Base-by-base conservation (phyloP, 2,888 invertebrate species). In the Venusia cambrica region DNA sequence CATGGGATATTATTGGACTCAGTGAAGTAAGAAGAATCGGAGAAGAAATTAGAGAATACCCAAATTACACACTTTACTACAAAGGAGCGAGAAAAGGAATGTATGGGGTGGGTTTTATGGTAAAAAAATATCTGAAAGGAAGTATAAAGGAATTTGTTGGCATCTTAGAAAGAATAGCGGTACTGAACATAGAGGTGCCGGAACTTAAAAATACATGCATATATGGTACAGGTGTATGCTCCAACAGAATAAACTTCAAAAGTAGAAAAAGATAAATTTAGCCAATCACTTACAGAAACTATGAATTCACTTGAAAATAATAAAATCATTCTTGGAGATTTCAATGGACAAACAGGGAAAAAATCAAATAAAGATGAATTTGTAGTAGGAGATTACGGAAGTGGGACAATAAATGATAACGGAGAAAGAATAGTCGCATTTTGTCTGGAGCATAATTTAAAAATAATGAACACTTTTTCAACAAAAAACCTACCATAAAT, bases 1-100 rank as follows among this genome's bases (percentile, higher is more conserved):
- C 49, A 38, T 52, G 44, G 48, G 46, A 53, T 11, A 25, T 53
- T 4, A 43, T 51, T 4, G 51, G 51, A 0, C 35, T 55, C 5
- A 37, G 47, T 16, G 49, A 52, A 40, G 36, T 51, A 3, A 46
- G 49, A 44, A 44, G 45, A 38, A 1, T n/a, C 21, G 51, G 48
- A 41, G 45, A 36, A 26, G 21, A 29, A 13, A 37, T 30, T 21
- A 0, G 16, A 35, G 34, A 28, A 13, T 21, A 18, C 5, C 3
- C 11, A 2, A 3, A 31, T 2, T 13, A 31, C 12, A 31, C 24
- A 1, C 16, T 34, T 6, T 25, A 27, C 5, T 27, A 1, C 8
- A 6, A 21, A 2, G 26, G 33, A 2, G 16, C 10, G 3, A 19
- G 8, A 11, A n/a, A 17, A 20, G 33, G 33, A 1, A 18, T 15